These are phyloP conservation scores for Rissa tridactyla DNA, from an alignment of 2,113 vertebrate species.

Conservation along the genomic window DNA sequence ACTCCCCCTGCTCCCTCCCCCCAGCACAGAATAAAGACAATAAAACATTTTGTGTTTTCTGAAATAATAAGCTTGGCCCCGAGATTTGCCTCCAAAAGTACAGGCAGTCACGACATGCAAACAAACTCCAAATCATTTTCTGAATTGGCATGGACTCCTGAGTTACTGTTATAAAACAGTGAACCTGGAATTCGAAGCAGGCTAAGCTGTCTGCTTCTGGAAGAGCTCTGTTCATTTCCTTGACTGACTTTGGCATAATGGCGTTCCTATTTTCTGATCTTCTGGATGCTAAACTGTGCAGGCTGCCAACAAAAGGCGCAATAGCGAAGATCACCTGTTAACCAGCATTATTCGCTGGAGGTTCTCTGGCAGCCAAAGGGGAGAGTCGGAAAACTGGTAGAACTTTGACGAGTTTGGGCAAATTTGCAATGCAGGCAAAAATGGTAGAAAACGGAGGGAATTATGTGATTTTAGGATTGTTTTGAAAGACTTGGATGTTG, in stretches of 20 bases:
- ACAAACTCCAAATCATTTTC: background rate
- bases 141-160: rapidly evolving
- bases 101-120: background rate
- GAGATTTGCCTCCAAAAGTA: background rate
- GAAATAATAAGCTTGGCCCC: background rate
- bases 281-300: rapidly evolving
- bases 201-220: background rate
- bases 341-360: background rate
- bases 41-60: background rate
- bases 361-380: background rate
- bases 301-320: background rate
- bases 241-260: background rate
- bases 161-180: background rate
- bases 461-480: background rate
- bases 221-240: background rate
- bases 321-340: rapidly evolving
- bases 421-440: background rate
- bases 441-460: background rate
- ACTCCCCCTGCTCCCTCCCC: no score
- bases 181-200: background rate
- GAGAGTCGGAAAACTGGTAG: background rate
- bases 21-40: background rate
- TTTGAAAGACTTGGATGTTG: background rate
- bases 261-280: background rate
- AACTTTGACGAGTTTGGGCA: background rate